phyloP scores from a whole-genome alignment of 2,888 invertebrate genomes.

The Aquatica leii region DNA sequence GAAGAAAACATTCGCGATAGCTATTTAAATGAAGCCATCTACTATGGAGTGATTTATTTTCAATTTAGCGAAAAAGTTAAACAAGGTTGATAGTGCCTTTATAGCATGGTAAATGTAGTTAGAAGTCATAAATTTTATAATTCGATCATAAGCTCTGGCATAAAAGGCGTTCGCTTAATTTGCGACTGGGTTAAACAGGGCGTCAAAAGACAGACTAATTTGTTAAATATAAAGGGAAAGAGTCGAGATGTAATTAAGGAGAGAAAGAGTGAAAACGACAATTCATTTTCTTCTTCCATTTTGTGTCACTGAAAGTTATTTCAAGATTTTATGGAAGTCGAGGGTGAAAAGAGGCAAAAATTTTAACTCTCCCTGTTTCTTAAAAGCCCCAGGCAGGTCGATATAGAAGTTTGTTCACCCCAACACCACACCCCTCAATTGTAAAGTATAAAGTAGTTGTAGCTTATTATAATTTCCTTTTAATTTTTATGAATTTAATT shows the following conservation, averaged over 20 bases:
- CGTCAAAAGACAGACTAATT: slow-evolving; percentile 43
- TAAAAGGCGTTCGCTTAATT: slow-evolving; percentile 41
- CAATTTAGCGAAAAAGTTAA: slow-evolving; percentile 16
- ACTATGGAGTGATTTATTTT: slow-evolving; percentile 9
- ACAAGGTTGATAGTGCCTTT: slow-evolving; percentile 20
- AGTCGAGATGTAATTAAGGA: slow-evolving; percentile 49
- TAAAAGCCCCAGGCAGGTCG: slow-evolving; percentile 53
- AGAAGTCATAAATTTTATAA: slow-evolving; percentile 35
- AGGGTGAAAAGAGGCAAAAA: slow-evolving; percentile 47
- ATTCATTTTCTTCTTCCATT: slow-evolving; percentile 55
- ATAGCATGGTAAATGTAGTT: slow-evolving; percentile 24
- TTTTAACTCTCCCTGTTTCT: slow-evolving; percentile 53
- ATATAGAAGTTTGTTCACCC: slow-evolving; percentile 55
- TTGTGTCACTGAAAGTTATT: slow-evolving; percentile 54
- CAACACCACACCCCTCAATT: slow-evolving; percentile 51
- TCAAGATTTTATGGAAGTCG: slow-evolving; percentile 52
- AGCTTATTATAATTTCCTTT: slow-evolving; percentile 44
- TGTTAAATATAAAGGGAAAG: slow-evolving; percentile 38
- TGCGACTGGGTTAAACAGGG: slow-evolving; percentile 41
- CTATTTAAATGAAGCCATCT: slow-evolving; percentile 12
- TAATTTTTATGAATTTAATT: slow-evolving; percentile 36
- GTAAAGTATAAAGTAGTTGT: slow-evolving; percentile 47
- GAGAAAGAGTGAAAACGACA: slow-evolving; percentile 53
- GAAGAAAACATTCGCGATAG: neutral
- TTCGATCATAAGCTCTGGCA: slow-evolving; percentile 36